These are phyloP conservation scores for Hirundo rustica DNA, from an alignment of 2,797 vertebrate genomes.

Conservation along the genomic window DNA sequence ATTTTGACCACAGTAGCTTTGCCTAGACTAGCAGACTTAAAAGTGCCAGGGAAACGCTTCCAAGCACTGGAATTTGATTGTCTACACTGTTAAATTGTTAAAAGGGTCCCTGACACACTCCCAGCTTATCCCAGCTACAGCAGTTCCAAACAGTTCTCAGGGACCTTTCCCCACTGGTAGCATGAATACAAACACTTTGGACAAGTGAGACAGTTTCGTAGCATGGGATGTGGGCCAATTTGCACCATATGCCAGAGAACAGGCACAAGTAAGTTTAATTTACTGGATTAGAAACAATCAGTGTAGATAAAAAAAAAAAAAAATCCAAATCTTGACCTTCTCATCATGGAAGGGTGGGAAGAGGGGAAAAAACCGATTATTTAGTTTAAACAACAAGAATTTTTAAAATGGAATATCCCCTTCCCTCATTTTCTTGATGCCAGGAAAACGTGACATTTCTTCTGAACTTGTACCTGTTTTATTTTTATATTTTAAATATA, in stretches of 20 bases:
- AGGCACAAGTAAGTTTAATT: background rate
- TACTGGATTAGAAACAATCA: background rate
- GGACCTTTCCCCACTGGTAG: background rate
- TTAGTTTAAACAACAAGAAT: background rate
- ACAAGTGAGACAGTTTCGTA: background rate
- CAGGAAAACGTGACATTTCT: background rate
- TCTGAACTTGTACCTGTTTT: background rate
- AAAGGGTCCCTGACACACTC: background rate
- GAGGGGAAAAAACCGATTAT: fast-evolving
- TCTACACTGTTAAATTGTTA: background rate
- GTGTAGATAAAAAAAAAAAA: background rate
- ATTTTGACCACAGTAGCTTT: slow-evolving; percentile 35
- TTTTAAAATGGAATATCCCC: background rate
- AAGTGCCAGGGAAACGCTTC: background rate
- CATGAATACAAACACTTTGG: background rate
- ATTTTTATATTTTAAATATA: too few relatives aligned
- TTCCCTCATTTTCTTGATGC: background rate
- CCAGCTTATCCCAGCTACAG: background rate
- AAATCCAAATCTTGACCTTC: background rate
- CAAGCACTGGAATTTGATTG: slow-evolving; percentile 21
- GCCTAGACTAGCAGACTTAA: slow-evolving; percentile 10
- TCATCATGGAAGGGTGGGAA: background rate
- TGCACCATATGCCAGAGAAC: background rate
- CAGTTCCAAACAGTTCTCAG: background rate
- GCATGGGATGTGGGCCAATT: background rate